These are phyloP conservation scores for Hucho hucho DNA, from an alignment of 2,113 vertebrate species.

Conservation along the genomic window DNA sequence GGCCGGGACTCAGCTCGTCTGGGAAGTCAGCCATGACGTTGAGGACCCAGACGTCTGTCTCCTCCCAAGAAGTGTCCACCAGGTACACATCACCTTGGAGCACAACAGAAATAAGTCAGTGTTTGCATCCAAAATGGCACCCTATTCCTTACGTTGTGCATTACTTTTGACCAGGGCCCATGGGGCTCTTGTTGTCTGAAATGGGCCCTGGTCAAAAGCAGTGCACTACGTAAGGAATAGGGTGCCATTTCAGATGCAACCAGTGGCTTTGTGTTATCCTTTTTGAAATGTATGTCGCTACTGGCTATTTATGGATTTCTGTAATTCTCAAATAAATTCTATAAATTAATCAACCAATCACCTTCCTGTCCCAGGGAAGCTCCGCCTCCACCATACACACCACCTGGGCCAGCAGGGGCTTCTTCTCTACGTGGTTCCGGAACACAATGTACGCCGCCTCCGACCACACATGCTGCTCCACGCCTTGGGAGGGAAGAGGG, in stretches of 20 bases:
- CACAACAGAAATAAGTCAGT: no score
- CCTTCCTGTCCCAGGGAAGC: constrained; percentile 78
- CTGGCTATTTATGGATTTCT: no score
- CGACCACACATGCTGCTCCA: constrained; percentile 82
- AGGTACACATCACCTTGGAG: constrained; percentile 68
- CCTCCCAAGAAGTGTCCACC: constrained; percentile 83
- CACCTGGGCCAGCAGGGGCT: constrained; percentile 85
- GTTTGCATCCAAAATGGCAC: no score
- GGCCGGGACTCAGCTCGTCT: constrained; percentile 40
- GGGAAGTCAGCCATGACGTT: constrained; percentile 82
- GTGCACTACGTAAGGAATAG: no score
- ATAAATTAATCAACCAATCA: constrained; percentile 8
- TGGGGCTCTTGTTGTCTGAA: constrained; percentile 37
- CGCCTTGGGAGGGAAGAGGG: constrained; percentile 67
- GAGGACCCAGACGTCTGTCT: constrained; percentile 90
- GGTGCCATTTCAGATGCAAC: no score
- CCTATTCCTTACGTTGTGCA: no score
- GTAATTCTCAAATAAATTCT: no score
- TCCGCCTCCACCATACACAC: constrained; percentile 73
- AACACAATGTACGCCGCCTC: constrained; percentile 91
- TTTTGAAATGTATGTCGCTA: no score
- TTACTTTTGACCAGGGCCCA: no score
- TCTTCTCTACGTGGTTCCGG: constrained; percentile 90
- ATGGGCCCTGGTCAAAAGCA: no score
- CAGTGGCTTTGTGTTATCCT: no score